A percentile compares a stretch with the other conserved stretches of the same genome.
Evolutionary conservation across 2,888 invertebrate genomes (phyloP).

Genomic region (Spicauda simplicius): DNA sequence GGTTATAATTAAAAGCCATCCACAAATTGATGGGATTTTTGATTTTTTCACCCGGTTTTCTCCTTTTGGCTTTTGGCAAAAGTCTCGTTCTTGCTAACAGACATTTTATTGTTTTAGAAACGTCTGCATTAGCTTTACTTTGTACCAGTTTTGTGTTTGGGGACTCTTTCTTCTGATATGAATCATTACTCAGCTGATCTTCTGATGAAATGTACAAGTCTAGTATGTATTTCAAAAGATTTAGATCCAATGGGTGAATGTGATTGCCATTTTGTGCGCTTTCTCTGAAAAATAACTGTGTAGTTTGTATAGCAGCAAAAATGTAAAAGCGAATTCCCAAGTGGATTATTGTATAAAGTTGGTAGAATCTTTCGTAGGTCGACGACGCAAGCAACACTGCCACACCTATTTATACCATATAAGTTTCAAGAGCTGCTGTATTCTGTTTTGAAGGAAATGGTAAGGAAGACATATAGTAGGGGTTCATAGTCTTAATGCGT

Average conservation of each 20-base stretch:
- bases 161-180: background rate
- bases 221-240: conserved; percentile 58
- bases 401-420: too few species aligned
- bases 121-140: background rate
- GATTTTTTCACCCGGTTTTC: conserved; percentile 32
- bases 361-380: too few species aligned
- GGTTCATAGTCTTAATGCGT: too few species aligned
- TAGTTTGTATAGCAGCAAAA: too few species aligned
- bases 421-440: too few species aligned
- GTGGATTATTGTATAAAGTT: too few species aligned
- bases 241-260: conserved; percentile 56
- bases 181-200: conserved; percentile 5
- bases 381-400: too few species aligned
- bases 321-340: too few species aligned
- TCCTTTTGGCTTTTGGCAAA: conserved; percentile 46
- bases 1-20: conserved; percentile 35
- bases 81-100: conserved; percentile 29
- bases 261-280: conserved; percentile 31
- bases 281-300: conserved; percentile 46
- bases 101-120: background rate
- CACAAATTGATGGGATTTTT: conserved; percentile 41
- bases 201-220: conserved; percentile 51
- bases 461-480: too few species aligned
- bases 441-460: too few species aligned
- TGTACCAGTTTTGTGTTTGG: background rate